These are phyloP conservation scores for Pithys albifrons DNA, from an alignment of 2,113 vertebrate genomes.

Conservation along the genomic window DNA sequence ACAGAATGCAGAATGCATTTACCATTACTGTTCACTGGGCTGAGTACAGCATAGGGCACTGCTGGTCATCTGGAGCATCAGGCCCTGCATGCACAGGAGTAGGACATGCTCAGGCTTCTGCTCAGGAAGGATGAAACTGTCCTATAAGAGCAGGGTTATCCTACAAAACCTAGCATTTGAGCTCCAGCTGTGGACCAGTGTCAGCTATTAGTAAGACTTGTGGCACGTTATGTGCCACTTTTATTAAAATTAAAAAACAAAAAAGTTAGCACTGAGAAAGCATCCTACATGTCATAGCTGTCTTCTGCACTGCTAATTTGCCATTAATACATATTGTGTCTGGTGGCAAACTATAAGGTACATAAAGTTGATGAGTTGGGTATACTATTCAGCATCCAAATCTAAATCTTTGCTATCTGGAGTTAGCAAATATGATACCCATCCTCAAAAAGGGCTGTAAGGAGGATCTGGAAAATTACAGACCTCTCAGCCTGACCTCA, in stretches of 20 bases:
- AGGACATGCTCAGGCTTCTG: background rate
- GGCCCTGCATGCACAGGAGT: accelerated
- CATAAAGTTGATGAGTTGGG: background rate
- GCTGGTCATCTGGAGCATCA: background rate
- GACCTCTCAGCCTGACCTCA: background rate
- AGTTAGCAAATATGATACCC: background rate
- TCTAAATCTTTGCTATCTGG: background rate
- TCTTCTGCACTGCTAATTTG: background rate
- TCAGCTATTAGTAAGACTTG: background rate
- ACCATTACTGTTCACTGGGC: accelerated
- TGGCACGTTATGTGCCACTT: background rate
- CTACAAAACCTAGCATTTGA: background rate
- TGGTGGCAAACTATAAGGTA: background rate
- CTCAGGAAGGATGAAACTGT: background rate
- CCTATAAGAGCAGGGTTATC: background rate
- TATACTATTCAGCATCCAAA: background rate
- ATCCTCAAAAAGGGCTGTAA: background rate
- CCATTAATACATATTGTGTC: background rate
- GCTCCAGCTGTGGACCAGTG: background rate
- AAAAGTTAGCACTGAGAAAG: background rate
- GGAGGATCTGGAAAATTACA: background rate
- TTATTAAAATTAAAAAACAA: background rate
- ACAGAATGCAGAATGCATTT: background rate
- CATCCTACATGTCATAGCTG: background rate
- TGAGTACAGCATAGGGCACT: background rate